phyloP scores from a whole-genome alignment of 92 coral and sea anemone species.

The Ricordea florida region DNA sequence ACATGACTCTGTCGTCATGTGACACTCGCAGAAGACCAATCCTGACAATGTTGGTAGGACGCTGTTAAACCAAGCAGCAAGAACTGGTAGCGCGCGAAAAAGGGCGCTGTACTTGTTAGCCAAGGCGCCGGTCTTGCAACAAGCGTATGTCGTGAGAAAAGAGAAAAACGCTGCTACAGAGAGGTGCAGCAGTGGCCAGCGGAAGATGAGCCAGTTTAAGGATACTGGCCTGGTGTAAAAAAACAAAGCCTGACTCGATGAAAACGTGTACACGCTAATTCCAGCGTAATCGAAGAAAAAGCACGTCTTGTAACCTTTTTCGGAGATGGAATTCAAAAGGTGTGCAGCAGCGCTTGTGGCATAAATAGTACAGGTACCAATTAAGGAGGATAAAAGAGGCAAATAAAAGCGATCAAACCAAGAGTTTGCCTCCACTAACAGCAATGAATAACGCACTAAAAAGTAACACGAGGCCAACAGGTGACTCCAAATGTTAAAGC shows the following conservation, averaged over 20 bases:
- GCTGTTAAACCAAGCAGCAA: slow-evolving; percentile 40
- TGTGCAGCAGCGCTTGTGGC: slow-evolving; percentile 51
- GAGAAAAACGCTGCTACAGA: slow-evolving; percentile 20
- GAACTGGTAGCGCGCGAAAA: slow-evolving; percentile 21
- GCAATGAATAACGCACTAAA: background rate
- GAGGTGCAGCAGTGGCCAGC: slow-evolving; percentile 37
- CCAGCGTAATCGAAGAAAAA: slow-evolving; percentile 61
- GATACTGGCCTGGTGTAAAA: slow-evolving; percentile 59
- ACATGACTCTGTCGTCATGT: slow-evolving; percentile 21
- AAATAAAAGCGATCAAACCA: slow-evolving; percentile 18
- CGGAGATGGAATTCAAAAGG: slow-evolving; percentile 36
- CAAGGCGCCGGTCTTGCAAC: slow-evolving; percentile 54
- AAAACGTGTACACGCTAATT: slow-evolving; percentile 34
- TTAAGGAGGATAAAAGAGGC: slow-evolving; percentile 29
- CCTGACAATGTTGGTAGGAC: slow-evolving; percentile 45
- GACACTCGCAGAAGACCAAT: background rate
- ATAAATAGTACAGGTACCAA: slow-evolving; percentile 36
- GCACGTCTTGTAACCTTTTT: slow-evolving; percentile 11
- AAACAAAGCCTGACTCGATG: slow-evolving; percentile 38
- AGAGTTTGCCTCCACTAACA: background rate
- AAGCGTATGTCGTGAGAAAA: slow-evolving; percentile 21
- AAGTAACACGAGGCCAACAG: slow-evolving; percentile 22
- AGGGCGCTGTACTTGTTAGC: slow-evolving; percentile 16
- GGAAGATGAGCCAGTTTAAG: slow-evolving; percentile 5
- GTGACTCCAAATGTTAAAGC: slow-evolving; percentile 56